A percentile compares a stretch with the other conserved stretches of the same genome.
Evolutionary conservation across 2,797 vertebrate species (phyloP).

Genomic region (Trematocara caparti): DNA sequence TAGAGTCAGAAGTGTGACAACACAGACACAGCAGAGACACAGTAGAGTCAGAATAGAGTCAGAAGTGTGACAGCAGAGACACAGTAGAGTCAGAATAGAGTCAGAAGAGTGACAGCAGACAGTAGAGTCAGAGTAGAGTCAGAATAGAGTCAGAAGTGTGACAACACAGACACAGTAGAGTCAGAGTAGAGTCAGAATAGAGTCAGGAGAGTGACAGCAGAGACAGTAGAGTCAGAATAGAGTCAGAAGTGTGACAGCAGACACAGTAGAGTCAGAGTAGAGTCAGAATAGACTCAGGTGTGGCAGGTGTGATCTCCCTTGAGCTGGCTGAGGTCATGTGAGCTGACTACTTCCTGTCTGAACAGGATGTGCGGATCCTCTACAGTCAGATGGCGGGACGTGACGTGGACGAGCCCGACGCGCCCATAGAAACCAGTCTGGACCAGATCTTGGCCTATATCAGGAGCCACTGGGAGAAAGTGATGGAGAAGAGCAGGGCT

Average conservation of each 20-base stretch:
- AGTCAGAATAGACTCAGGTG: accelerated
- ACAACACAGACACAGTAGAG: accelerated
- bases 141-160: accelerated
- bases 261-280: neutral
- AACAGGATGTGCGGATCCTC: conserved; percentile 85
- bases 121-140: accelerated
- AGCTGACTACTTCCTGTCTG: neutral
- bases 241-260: accelerated
- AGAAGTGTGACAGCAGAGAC: accelerated
- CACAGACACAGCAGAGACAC: accelerated
- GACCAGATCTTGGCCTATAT: conserved; percentile 88
- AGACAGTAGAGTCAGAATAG: accelerated
- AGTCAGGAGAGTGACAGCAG: accelerated
- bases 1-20: no score
- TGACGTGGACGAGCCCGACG: conserved; percentile 82
- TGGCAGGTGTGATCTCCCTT: neutral
- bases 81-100: accelerated
- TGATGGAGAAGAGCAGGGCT: conserved; percentile 83
- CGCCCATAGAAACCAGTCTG: conserved; percentile 82
- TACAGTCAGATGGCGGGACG: conserved; percentile 86
- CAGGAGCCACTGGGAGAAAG: conserved; percentile 88
- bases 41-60: accelerated
- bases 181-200: accelerated
- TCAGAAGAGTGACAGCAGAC: accelerated
- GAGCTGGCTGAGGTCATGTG: neutral